Evolutionary conservation across 2,113 vertebrate species (phyloP).

Genomic region (Lamprologus lemairii): DNA sequence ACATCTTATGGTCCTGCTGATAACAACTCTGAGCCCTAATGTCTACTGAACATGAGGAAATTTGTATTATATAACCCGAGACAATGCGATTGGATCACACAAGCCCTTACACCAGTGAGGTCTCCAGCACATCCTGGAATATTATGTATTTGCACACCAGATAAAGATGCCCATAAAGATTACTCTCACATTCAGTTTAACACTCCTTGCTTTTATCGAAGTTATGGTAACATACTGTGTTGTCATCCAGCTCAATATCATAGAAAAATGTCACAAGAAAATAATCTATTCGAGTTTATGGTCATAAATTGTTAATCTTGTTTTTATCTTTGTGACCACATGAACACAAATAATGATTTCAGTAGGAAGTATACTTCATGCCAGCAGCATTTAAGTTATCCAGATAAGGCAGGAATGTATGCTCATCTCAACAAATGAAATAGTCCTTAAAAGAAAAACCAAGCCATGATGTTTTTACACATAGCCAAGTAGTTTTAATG

Average conservation of each 20-base stretch:
- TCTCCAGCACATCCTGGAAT: not conserved
- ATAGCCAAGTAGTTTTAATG: not conserved
- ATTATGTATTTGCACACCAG: not conserved
- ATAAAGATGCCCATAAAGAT: not conserved
- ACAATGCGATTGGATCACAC: not conserved
- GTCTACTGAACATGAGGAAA: not conserved
- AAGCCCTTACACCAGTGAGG: not conserved
- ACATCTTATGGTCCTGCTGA: not conserved
- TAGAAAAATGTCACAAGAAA: not conserved
- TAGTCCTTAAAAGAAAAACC: not conserved
- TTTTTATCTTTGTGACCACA: not conserved
- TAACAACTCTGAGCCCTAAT: not conserved
- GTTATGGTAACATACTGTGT: not conserved
- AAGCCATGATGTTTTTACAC: not conserved
- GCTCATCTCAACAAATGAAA: not conserved
- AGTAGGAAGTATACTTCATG: not conserved
- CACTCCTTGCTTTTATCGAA: not conserved
- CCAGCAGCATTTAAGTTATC: not conserved
- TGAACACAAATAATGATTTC: not conserved
- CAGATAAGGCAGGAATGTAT: not conserved
- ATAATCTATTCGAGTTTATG: not conserved
- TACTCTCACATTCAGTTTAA: not conserved
- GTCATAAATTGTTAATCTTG: not conserved
- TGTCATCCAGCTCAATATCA: not conserved
- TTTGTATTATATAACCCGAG: not conserved